Base-by-base conservation (phyloP, 2,888 invertebrate species). In the Tiliacea citrago region DNA sequence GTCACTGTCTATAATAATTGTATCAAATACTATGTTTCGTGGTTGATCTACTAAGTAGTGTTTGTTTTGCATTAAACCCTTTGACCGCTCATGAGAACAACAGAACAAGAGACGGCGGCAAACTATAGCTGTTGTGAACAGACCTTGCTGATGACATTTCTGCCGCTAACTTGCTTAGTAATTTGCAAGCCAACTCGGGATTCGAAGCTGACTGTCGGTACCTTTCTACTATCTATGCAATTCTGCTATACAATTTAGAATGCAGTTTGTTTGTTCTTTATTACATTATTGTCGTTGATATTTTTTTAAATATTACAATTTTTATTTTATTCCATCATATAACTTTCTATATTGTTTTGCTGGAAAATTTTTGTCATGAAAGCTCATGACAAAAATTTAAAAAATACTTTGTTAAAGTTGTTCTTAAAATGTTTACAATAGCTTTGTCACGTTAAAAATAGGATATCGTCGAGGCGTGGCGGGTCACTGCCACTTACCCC, bases 371-470 rank as follows among this genome's bases (percentile, higher is more conserved):
- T 68, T 55, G 21, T 49, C 47, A 57, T 24, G n/a, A n/a, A 10
- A 35, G 45, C 16, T 68, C 61, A n/a, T n/a, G n/a, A n/a, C n/a
- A n/a, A n/a, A n/a, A n/a, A n/a, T n/a, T n/a, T n/a, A n/a, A n/a
- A n/a, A n/a, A n/a, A n/a, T 75, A 71, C 71, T 71, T 80, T 84
- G 51, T 72, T 45, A 61, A 60, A 74, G 12, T 62, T 57, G 58
- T 55, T 61, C 63, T 72, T 77, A 68, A 70, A 78, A 80, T 69
- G 72, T 73, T 80, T 70, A 81, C 62, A 53, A 65, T 53, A 68
- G 74, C 73, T 73, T 47, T 53, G 60, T 45, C 63, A 72, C 18
- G 62, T 84, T 77, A 66, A 75, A 84, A 82, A 85, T 68, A 55
- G 68, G 21, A 55, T 55, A 63, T 51, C 82, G 39, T 55, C 24